Evolutionary conservation across 2,113 vertebrate species (phyloP).

Genomic region (Atrichornis clamosus): DNA sequence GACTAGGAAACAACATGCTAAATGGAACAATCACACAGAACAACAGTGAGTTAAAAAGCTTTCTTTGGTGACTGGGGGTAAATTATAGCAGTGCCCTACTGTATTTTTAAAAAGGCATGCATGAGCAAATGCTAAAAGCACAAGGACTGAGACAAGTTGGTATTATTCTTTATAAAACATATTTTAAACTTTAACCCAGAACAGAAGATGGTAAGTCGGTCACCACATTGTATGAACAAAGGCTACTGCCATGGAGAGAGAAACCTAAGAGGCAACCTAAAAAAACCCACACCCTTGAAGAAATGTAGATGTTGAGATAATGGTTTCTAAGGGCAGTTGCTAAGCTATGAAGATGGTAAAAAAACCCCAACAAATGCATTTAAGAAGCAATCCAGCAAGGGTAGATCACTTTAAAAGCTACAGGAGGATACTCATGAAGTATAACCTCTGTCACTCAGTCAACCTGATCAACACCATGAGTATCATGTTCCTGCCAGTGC

Average conservation of each 20-base stretch:
- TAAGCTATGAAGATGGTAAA: not conserved
- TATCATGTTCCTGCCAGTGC: not conserved
- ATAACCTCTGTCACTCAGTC: not conserved
- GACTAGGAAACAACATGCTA: not conserved
- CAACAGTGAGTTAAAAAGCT: not conserved
- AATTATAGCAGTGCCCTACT: not conserved
- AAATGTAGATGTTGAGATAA: not conserved
- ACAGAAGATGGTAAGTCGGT: not conserved
- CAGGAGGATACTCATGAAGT: not conserved
- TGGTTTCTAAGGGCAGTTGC: slow-evolving; percentile 17
- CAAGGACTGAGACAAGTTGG: not conserved
- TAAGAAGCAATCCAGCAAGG: not conserved
- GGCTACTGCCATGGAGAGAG: not conserved
- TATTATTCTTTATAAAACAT: not conserved
- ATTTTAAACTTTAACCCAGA: not conserved
- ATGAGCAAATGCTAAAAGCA: not conserved
- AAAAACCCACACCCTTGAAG: not conserved
- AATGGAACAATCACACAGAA: not conserved
- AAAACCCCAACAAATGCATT: not conserved
- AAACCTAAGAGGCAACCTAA: not conserved
- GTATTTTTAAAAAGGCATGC: not conserved
- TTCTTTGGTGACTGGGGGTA: not conserved
- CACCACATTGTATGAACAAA: not conserved
- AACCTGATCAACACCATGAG: not conserved
- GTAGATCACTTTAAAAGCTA: not conserved